phyloP scores from a whole-genome alignment of 2,113 vertebrate genomes.

The Ciconia maguari region DNA sequence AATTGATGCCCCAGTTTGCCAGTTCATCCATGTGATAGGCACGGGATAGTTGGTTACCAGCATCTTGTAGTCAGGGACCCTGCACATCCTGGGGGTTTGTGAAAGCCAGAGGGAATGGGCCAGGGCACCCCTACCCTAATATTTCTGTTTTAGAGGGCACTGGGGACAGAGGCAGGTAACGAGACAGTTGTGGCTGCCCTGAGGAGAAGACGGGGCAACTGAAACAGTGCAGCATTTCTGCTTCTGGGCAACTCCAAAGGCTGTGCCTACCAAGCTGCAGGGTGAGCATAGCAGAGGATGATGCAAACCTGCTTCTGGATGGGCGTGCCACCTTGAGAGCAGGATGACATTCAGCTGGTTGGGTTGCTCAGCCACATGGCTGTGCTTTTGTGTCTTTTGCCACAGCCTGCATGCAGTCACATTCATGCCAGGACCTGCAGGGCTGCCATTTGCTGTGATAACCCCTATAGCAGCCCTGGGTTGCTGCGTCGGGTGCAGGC shows the following conservation, averaged over 20 bases:
- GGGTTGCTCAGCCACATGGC: background rate
- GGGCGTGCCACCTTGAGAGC: background rate
- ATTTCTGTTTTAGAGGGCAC: background rate
- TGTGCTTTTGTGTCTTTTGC: background rate
- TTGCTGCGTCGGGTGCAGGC: background rate
- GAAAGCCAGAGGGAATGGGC: background rate
- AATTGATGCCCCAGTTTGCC: rapidly evolving
- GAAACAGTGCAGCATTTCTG: background rate
- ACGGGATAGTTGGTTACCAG: background rate
- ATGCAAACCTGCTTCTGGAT: background rate
- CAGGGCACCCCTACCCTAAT: background rate
- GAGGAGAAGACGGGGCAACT: background rate
- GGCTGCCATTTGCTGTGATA: background rate
- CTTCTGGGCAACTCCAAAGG: background rate
- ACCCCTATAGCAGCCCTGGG: background rate
- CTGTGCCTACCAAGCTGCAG: too few relatives aligned
- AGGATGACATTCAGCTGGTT: background rate
- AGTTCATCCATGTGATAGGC: background rate
- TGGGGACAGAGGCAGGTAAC: background rate
- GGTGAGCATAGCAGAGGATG: background rate
- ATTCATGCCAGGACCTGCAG: background rate
- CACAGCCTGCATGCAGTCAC: background rate
- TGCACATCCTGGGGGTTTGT: rapidly evolving
- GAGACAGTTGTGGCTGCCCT: background rate
- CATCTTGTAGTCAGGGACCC: background rate